Conservation (phyloP, 2,113 vertebrate genomes). For the Chascanopsetta lugubris region DNA sequence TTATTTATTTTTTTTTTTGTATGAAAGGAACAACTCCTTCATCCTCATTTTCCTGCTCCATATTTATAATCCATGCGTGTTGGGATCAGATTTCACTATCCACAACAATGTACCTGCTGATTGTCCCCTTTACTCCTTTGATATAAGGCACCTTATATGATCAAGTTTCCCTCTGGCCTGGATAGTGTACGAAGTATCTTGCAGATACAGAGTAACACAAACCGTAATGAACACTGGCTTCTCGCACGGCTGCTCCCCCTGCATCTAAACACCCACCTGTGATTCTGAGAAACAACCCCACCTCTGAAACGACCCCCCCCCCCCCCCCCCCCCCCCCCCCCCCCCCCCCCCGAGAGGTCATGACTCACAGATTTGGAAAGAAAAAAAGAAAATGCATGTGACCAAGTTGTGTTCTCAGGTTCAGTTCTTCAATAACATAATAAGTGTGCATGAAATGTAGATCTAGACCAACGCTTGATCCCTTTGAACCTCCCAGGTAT, state of each 20-base stretch:
- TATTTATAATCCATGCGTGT: background rate
- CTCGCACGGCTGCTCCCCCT: background rate
- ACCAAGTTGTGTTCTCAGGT: background rate
- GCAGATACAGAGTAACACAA: slow-evolving; percentile 27
- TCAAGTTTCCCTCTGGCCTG: slow-evolving; percentile 46
- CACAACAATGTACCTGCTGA: slow-evolving; percentile 1
- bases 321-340: too few species aligned
- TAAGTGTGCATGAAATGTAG: too few species aligned
- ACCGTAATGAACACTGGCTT: background rate
- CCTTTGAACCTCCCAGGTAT: too few species aligned
- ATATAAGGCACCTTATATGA: slow-evolving; percentile 40
- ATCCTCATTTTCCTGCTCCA: background rate
- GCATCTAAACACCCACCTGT: background rate
- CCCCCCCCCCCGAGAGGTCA: too few species aligned
- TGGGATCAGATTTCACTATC: slow-evolving; percentile 8
- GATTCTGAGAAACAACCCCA: background rate
- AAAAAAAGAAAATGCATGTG: too few species aligned
- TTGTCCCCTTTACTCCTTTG: slow-evolving; percentile 14
- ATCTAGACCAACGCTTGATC: too few species aligned
- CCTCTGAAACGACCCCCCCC: background rate
- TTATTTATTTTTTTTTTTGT: too few species aligned
- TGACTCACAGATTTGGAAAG: too few species aligned
- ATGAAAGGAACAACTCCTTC: background rate
- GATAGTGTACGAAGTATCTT: slow-evolving; percentile 8
- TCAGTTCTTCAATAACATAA: background rate